Conservation (phyloP, 2,113 vertebrate species). For the Nannobrachium achirus region DNA sequence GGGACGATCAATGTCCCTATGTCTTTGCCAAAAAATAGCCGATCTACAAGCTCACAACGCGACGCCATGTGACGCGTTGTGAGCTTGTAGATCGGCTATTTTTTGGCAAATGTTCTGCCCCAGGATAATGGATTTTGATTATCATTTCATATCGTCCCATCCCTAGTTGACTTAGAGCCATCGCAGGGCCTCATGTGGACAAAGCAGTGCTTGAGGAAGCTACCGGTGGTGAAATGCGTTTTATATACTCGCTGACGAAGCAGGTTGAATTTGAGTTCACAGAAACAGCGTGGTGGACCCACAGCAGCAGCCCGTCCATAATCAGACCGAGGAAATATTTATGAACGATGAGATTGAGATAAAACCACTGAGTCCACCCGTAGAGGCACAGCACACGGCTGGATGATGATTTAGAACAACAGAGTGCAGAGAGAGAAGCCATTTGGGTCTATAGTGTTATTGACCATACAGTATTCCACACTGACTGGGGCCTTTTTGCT, state of each 20-base stretch:
- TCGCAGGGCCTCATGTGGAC: conserved; percentile 12
- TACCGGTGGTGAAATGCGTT: conserved; percentile 22
- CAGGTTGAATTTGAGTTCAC: conserved; percentile 14
- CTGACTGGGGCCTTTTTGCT: no score
- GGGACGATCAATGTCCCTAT: no score
- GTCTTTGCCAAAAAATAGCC: no score
- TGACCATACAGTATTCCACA: no score
- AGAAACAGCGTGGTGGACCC: conserved; percentile 30
- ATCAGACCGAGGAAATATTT: conserved; percentile 4
- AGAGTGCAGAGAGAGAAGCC: no score
- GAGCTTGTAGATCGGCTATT: no score
- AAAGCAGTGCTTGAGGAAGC: conserved; percentile 12
- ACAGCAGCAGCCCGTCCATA: conserved; percentile 13
- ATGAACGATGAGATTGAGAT: conserved; percentile 23
- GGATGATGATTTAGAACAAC: neutral
- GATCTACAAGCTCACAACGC: no score
- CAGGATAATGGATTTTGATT: no score
- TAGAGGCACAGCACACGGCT: neutral
- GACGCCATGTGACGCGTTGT: no score
- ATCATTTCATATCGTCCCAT: no score
- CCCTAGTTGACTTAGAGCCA: conserved; percentile 27
- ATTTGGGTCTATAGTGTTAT: neutral
- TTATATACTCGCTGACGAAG: conserved; percentile 19
- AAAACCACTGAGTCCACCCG: neutral
- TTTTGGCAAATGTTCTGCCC: no score